Evolutionary conservation across 2,113 vertebrate species (phyloP).

Genomic region (Myrmecobius fasciatus): DNA sequence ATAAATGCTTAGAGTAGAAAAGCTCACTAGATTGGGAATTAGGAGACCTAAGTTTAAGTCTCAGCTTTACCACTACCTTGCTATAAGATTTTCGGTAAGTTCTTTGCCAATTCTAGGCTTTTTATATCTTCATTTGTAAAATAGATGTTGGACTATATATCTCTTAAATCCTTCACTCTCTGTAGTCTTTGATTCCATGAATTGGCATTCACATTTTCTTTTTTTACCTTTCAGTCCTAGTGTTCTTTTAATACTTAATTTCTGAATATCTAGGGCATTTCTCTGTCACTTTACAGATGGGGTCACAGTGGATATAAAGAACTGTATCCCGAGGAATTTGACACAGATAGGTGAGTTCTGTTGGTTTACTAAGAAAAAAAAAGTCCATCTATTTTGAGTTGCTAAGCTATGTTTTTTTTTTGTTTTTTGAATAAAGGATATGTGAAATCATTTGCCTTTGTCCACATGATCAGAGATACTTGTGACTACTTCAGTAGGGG

Average conservation of each 20-base stretch:
- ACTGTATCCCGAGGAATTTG: slow-evolving; percentile 96
- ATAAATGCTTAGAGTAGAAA: background rate
- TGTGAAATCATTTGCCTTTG: slow-evolving; percentile 30
- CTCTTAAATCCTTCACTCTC: background rate
- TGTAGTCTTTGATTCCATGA: background rate
- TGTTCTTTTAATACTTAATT: slow-evolving; percentile 38
- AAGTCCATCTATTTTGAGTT: slow-evolving; percentile 40
- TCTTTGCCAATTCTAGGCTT: background rate
- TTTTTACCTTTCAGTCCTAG: background rate
- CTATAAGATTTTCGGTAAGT: background rate
- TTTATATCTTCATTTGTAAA: background rate
- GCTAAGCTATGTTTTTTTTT: background rate
- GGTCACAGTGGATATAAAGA: slow-evolving; percentile 99
- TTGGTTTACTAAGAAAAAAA: slow-evolving; percentile 3
- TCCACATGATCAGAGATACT: slow-evolving; percentile 36
- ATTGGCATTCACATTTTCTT: background rate
- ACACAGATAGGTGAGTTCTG: slow-evolving; percentile 90
- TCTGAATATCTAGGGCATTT: background rate
- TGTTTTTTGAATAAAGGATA: slow-evolving; percentile 8
- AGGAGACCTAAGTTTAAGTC: background rate
- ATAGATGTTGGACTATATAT: background rate
- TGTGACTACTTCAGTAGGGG: slow-evolving; percentile 23
- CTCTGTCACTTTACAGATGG: slow-evolving; percentile 85
- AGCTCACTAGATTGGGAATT: background rate
- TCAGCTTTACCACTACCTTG: background rate